Base-by-base conservation (phyloP, 2,888 invertebrate genomes). In the Lissonota sp. region DNA sequence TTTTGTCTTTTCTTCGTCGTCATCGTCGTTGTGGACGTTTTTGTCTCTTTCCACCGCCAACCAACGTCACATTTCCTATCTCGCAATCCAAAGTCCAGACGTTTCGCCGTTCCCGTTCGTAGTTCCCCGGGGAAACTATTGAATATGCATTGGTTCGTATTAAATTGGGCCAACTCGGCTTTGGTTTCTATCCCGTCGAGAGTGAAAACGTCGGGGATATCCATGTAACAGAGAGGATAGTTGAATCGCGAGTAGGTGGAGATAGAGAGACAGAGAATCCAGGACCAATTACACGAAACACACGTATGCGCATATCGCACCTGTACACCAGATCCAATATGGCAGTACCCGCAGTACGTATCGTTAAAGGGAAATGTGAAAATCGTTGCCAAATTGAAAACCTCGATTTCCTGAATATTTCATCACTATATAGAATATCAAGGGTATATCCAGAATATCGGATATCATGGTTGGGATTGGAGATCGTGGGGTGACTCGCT, bases 81-180 rank as follows among this genome's bases (percentile, higher is more conserved):
- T 26, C 26, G 26, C 26, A 26, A 26, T 26, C 16, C 51, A 14
- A 55, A 5, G 8, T 55, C 39, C 16, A 6, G 4, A 8, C 26
- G 63, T 44, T 63, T 16, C 8, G 14, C 42, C 16, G 10, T 12
- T 0, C 39, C 75, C 26, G 26, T 26, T 26, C 26, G 26, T 10
- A 1, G 40, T 14, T 53, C 57, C 44, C 49, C 60, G 14, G 8
- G 57, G 83, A 83, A 85, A 86, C 88, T 88, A 90, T 90, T 91
- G 90, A 90, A 91, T 90, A 90, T 91, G 88, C 89, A 90, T 90
- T 87, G 88, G 26, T 26, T 26, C 26, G 26, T 26, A 26, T 26
- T 26, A 26, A 26, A 26, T 26, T 26, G 26, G 26, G 26, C 26
- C 26, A 26, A 26, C 26, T 3, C 26, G 26, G 26, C 26, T 26